phyloP scores from a whole-genome alignment of 2,113 vertebrate genomes.

The Bufo gargarizans region DNA sequence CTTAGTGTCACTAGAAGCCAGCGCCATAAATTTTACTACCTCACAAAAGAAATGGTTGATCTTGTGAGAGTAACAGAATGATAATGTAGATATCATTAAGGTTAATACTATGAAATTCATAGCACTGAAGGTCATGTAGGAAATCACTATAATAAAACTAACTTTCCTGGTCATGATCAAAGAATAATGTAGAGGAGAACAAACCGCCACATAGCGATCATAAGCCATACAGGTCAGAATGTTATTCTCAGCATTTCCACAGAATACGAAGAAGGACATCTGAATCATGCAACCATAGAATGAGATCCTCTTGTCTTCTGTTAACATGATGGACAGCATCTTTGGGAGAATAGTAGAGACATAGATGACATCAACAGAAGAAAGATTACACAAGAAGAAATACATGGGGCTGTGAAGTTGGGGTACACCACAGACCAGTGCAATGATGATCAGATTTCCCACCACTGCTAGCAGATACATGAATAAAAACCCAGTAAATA shows the following conservation, averaged over 20 bases:
- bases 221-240: background rate
- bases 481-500: background rate
- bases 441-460: background rate
- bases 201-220: conserved; percentile 10
- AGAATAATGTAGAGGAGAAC: conserved; percentile 1
- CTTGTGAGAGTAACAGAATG: conserved; percentile 12
- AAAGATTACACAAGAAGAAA: background rate
- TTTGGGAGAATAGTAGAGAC: background rate
- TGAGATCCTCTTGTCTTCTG: background rate
- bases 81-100: background rate
- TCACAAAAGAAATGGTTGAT: conserved; percentile 33
- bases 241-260: background rate
- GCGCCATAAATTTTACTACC: background rate
- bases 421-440: background rate
- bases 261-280: background rate
- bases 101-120: background rate
- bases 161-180: background rate
- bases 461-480: background rate
- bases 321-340: background rate
- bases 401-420: background rate
- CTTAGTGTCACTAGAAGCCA: background rate
- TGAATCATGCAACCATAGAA: background rate
- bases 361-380: background rate
- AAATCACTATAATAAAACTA: background rate
- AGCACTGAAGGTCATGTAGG: background rate